phyloP scores from a whole-genome alignment of 2,888 invertebrate species.

The Eupsilia transversa region DNA sequence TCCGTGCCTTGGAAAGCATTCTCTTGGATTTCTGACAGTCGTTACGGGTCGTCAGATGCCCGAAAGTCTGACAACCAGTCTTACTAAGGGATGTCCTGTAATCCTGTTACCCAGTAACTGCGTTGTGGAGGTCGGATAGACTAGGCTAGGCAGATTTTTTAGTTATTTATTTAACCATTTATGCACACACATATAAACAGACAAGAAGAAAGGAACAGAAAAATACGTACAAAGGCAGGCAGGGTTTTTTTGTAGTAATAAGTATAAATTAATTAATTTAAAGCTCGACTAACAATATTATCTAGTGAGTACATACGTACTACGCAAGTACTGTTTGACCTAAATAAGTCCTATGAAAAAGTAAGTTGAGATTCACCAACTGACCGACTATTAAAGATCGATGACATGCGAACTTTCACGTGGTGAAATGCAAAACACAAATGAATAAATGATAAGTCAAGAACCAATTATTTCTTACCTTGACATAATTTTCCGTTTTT shows the following conservation, averaged over 20 bases:
- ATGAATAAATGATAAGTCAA: conserved; percentile 49
- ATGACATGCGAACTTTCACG: conserved; percentile 31
- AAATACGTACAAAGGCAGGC: no score
- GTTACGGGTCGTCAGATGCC: no score
- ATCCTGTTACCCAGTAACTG: no score
- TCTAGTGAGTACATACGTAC: background rate
- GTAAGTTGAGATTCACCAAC: background rate
- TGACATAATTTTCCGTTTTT: conserved; percentile 67
- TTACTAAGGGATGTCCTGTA: no score
- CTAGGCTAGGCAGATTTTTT: no score
- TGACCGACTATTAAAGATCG: conserved; percentile 24
- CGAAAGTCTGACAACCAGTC: no score
- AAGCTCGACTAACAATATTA: background rate
- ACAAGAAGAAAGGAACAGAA: no score
- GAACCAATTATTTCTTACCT: conserved; percentile 68
- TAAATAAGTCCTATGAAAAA: background rate
- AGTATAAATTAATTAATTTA: background rate
- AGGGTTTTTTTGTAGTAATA: background rate
- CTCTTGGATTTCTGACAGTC: no score
- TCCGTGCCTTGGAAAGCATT: no score
- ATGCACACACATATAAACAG: no score
- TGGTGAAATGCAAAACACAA: conserved; percentile 42
- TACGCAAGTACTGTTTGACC: conserved; percentile 9
- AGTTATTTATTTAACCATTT: no score
- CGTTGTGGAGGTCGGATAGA: no score